Evolutionary conservation across 1,140 invertebrate genomes (phyloP).

Genomic region (Pogonomyrmex barbatus): DNA sequence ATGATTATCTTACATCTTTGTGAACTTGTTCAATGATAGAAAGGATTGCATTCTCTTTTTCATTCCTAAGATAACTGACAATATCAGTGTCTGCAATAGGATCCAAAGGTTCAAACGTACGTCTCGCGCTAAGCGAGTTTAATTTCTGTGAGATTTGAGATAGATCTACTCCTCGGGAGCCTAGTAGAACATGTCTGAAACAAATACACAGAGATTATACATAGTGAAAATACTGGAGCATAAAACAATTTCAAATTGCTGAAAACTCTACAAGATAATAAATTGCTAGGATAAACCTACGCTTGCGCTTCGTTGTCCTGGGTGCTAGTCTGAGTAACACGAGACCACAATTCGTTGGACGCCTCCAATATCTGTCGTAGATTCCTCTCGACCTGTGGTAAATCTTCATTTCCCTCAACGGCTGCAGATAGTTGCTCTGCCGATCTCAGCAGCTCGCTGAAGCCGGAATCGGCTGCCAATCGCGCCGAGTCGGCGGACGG

Average conservation of each 20-base stretch:
- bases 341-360: slow-evolving; percentile 94
- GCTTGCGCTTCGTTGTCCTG: slow-evolving; percentile 94
- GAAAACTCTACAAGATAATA: slow-evolving; percentile 19
- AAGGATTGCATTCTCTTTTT: slow-evolving; percentile 97
- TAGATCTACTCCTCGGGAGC: slow-evolving; percentile 96
- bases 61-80: slow-evolving; percentile 95
- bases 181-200: slow-evolving; percentile 95
- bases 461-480: slow-evolving; percentile 87
- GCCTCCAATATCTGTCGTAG: slow-evolving; percentile 96
- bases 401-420: slow-evolving; percentile 93
- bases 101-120: slow-evolving; percentile 95
- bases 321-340: slow-evolving; percentile 93
- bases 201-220: slow-evolving; percentile 15
- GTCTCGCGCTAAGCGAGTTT: slow-evolving; percentile 93
- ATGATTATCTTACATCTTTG: slow-evolving; percentile 89
- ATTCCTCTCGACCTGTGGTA: slow-evolving; percentile 95
- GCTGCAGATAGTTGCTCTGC: slow-evolving; percentile 96
- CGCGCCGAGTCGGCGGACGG: slow-evolving; percentile 38
- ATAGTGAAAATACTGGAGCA: not conserved
- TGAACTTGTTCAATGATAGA: slow-evolving; percentile 96
- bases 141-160: slow-evolving; percentile 97
- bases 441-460: slow-evolving; percentile 94
- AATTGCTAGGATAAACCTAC: slow-evolving; percentile 87
- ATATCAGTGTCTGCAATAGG: slow-evolving; percentile 96
- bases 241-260: not conserved